Evolutionary conservation across 2,797 vertebrate species (phyloP).

Genomic region (Hypotaenidia philippensis): DNA sequence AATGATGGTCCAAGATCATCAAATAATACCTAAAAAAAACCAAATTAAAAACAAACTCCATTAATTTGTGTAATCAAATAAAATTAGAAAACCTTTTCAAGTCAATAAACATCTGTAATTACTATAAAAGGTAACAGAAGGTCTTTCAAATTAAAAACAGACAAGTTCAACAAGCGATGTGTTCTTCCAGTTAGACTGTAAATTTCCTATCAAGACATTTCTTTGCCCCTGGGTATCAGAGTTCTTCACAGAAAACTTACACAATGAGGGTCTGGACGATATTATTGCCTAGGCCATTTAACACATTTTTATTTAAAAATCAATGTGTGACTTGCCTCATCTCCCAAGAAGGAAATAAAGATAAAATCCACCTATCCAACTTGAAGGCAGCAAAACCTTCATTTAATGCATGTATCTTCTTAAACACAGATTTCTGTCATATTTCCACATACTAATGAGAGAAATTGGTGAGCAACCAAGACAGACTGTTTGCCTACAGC

Average conservation of each 20-base stretch:
- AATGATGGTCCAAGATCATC: slow-evolving; percentile 93
- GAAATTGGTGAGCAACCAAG: not conserved
- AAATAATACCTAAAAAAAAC: slow-evolving; percentile 88
- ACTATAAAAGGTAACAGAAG: not conserved
- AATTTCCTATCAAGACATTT: not conserved
- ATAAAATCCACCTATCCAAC: not conserved
- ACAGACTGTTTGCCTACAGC: not conserved
- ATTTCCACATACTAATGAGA: not conserved
- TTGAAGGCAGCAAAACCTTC: not conserved
- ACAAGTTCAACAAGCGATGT: not conserved
- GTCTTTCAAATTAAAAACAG: not conserved
- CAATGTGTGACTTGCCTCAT: not conserved
- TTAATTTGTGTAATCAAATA: not conserved
- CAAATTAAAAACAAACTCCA: not conserved
- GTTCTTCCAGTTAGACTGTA: not conserved
- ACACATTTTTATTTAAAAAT: not conserved
- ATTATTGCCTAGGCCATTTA: not conserved
- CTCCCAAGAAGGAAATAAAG: not conserved
- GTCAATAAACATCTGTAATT: not conserved
- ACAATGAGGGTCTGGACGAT: not conserved
- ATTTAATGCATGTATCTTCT: not conserved
- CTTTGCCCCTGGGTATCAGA: not conserved
- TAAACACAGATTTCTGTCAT: not conserved
- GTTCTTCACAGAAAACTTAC: not conserved
- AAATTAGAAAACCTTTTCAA: not conserved